Evolutionary conservation across 1,140 invertebrate species (phyloP), one percentile per base, ranked within the genome.

Genomic region (Drosophila tropicalis): DNA sequence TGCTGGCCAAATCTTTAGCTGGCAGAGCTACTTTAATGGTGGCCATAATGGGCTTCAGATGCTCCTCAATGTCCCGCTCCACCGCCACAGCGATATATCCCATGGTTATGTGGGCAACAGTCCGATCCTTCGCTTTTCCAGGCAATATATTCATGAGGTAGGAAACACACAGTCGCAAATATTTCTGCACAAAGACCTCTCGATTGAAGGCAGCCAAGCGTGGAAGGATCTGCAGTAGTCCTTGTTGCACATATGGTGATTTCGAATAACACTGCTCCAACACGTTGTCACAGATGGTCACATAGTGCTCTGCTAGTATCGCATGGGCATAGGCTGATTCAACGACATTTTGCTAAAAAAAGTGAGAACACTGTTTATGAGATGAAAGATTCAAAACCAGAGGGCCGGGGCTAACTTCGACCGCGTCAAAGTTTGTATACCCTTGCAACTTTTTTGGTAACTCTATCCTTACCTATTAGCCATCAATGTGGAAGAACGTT

Each of bases 61-160:
- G 96, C 4, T 93, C 94, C 81, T 96, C 95, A 40, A 98, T 98
- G 41, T 96, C 94, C 57, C 95, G 94, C 47, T 96, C 96, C 0
- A 99, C 95, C n/a, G 98, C 98, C 13, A 98, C 96, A 1, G 98
- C 96, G 79, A 99, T 95, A 1, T 98, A 93, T 34, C 98, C 98
- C 57, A 99, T 94, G 9, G 98, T 96, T 6, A 96, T 95, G 89
- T 99, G 99, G 0, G 97, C 97, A 78, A 95, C 94, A 39, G 96
- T 95, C 69, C 96, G 94, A 90, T 98, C 97, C 80, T 96, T 96
- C 62, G 98, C 97, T 70, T 96, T 94, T 12, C 96, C 95, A 61
- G 95, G 94, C 34, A 98, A 90, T 19, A 95, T 96, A 5, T 92
- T 92, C 57, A 99, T 91, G 39, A 99, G 93, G 91, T 98, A 97